Conservation (phyloP, 2,888 invertebrate species). For the Galeopsomyia nigrocyanea region DNA sequence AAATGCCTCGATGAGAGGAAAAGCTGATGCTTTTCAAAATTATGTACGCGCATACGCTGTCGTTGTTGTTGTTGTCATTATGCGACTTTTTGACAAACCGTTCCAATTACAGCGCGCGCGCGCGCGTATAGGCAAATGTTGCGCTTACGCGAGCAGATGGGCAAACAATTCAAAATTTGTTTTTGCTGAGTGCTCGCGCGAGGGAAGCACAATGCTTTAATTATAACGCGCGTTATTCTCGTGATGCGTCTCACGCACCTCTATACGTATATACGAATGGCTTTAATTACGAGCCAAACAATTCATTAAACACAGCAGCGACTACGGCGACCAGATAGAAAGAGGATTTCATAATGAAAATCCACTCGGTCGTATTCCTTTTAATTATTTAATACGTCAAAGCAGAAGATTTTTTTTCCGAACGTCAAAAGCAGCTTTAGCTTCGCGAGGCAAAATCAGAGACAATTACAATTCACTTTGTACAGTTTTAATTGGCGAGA, state of each 20-base stretch:
- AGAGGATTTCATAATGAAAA: not conserved
- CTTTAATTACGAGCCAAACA: slow-evolving; percentile 31
- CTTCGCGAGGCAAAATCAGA: no score
- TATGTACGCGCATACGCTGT: slow-evolving; percentile 7
- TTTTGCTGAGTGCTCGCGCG: not conserved
- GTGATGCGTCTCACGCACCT: slow-evolving; percentile 1
- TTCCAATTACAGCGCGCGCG: no score
- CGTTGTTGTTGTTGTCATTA: not conserved
- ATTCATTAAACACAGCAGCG: slow-evolving; percentile 14
- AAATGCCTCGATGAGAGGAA: not conserved
- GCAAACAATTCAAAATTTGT: slow-evolving; percentile 14
- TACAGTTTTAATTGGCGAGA: slow-evolving; percentile 11
- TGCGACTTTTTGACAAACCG: no score
- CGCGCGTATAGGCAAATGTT: no score
- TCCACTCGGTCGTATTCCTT: not conserved
- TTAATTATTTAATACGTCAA: slow-evolving; percentile 20
- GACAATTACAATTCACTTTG: slow-evolving; percentile 1
- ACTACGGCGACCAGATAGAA: not conserved
- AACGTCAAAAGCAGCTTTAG: not conserved
- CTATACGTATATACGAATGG: slow-evolving; percentile 14
- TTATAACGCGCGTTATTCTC: slow-evolving; percentile 29
- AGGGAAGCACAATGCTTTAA: slow-evolving; percentile 25
- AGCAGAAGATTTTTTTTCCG: slow-evolving; percentile 11
- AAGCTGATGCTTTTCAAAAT: not conserved
- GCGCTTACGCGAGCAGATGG: no score